Conservation (phyloP, 2,888 invertebrate genomes). For the Zelleria hepariella region DNA sequence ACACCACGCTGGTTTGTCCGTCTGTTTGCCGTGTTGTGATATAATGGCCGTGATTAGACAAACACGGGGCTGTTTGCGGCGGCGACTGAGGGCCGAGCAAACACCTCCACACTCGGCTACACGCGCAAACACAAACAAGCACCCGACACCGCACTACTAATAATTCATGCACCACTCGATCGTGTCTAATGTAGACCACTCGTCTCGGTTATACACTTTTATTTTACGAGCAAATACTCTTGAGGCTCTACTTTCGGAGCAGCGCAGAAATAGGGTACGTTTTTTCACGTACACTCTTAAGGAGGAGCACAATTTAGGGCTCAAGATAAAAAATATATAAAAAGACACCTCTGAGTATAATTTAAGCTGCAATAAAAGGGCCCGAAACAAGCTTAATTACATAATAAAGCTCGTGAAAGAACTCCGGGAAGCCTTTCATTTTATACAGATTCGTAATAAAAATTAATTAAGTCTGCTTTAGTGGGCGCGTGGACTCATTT, state of each 20-base stretch:
- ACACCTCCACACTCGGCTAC: neutral
- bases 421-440: slow-evolving; percentile 9
- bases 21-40: neutral
- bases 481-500: slow-evolving; percentile 2
- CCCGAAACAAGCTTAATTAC: slow-evolving; percentile 15
- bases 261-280: neutral
- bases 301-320: slow-evolving; percentile 1
- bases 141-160: neutral
- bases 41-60: slow-evolving; percentile 6
- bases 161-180: neutral
- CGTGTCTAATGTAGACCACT: neutral
- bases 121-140: neutral
- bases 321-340: slow-evolving; percentile 10
- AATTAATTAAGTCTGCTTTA: slow-evolving; percentile 7
- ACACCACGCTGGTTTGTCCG: neutral
- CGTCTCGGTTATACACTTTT: neutral
- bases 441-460: slow-evolving; percentile 9
- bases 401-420: slow-evolving; percentile 16
- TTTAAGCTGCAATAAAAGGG: slow-evolving; percentile 10
- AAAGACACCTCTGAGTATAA: slow-evolving; percentile 9
- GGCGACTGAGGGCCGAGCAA: slow-evolving; percentile 1
- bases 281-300: neutral
- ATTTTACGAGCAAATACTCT: neutral
- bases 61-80: slow-evolving; percentile 2
- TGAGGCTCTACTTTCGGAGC: neutral